phyloP scores from a whole-genome alignment of 1,140 invertebrate genomes.

The Bombus waltoni region DNA sequence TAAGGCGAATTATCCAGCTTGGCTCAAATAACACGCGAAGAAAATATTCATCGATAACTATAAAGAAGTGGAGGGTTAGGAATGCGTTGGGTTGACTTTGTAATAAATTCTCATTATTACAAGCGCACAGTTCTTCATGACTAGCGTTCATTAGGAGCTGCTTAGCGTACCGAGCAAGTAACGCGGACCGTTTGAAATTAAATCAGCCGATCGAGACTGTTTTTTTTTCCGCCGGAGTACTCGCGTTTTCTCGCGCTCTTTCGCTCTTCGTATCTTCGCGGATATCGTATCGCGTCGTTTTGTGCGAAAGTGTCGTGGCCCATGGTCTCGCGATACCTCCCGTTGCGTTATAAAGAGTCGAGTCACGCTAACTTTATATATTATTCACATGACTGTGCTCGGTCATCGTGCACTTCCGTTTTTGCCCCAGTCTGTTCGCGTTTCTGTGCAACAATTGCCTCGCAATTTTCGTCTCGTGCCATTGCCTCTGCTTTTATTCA shows the following conservation, averaged over 20 bases:
- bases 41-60: not conserved
- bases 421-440: not conserved
- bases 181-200: not conserved
- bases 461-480: conserved; percentile 6
- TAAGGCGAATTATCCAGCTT: not conserved
- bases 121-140: not conserved
- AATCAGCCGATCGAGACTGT: not conserved
- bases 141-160: not conserved
- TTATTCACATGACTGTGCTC: conserved; percentile 7
- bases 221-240: not conserved
- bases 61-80: not conserved
- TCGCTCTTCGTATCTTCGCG: not conserved
- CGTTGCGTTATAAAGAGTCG: not conserved
- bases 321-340: not conserved
- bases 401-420: conserved; percentile 14
- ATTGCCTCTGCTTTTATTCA: conserved; percentile 6
- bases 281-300: not conserved
- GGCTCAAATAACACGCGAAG: not conserved
- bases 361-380: conserved; percentile 18
- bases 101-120: not conserved
- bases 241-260: conserved; percentile 10
- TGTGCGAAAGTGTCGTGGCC: not conserved
- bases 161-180: not conserved
- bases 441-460: conserved; percentile 7
- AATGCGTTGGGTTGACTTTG: not conserved